phyloP scores from a whole-genome alignment of 2,113 vertebrate genomes.

The Pangasianodon hypophthalmus region DNA sequence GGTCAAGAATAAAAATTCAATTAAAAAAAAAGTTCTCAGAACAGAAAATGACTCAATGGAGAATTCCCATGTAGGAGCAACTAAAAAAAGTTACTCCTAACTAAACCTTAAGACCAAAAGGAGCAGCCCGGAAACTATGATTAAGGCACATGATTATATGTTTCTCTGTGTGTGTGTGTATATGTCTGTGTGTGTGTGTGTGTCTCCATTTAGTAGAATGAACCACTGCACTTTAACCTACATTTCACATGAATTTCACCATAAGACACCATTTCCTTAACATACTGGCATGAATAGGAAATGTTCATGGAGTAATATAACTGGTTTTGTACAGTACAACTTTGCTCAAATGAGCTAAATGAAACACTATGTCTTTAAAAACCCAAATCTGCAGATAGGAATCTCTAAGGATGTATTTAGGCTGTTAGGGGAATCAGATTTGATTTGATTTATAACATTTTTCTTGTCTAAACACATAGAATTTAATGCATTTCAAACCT shows the following conservation, averaged over 20 bases:
- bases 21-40: background rate
- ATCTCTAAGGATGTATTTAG: background rate
- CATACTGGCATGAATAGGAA: background rate
- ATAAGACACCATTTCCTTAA: background rate
- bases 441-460: background rate
- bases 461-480: constrained; percentile 18
- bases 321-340: background rate
- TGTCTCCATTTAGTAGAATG: background rate
- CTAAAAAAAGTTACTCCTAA: constrained; percentile 8
- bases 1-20: background rate
- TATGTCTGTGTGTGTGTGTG: background rate
- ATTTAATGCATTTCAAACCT: background rate
- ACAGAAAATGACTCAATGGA: constrained; percentile 9
- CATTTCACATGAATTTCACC: background rate
- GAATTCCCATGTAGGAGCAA: background rate
- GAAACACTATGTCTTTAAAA: background rate
- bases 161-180: background rate
- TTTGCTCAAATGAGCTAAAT: background rate
- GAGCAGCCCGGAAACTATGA: constrained; percentile 25
- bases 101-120: constrained; percentile 13
- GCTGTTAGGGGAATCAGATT: background rate
- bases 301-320: background rate
- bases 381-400: background rate
- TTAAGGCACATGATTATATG: constrained; percentile 28
- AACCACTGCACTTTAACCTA: constrained; percentile 3